A percentile compares a stretch with the other conserved stretches of the same genome.
Conservation (phyloP, 2,888 invertebrate genomes). For the Heliconius erato region DNA sequence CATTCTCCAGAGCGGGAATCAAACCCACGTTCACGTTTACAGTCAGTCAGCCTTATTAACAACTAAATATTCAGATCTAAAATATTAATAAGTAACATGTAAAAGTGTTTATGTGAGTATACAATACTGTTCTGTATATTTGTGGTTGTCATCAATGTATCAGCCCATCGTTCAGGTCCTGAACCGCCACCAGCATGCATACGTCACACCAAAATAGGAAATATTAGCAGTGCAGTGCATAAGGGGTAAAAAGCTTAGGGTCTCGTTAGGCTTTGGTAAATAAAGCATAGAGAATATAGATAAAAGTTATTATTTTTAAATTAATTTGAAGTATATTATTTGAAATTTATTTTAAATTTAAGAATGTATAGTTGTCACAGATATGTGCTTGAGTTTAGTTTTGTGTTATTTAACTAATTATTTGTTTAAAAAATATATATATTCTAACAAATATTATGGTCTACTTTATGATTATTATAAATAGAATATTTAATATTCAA, state of each 20-base stretch:
- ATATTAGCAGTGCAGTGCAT: conserved; percentile 73
- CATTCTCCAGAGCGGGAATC: neutral
- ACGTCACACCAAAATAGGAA: conserved; percentile 75
- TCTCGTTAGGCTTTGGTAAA: conserved; percentile 16
- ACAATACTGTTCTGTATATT: conserved; percentile 46
- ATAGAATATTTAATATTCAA: conserved; percentile 14
- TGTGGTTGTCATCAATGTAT: conserved; percentile 71
- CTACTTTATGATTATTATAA: conserved; percentile 7
- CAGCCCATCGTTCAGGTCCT: conserved; percentile 84
- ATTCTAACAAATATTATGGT: conserved; percentile 23
- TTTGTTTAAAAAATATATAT: neutral
- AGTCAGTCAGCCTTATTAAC: neutral
- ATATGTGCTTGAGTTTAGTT: conserved; percentile 24
- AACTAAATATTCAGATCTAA: conserved; percentile 19
- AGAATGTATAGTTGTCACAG: conserved; percentile 13
- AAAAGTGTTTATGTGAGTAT: conserved; percentile 48
- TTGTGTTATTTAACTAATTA: conserved; percentile 10
- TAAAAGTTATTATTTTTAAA: conserved; percentile 7
- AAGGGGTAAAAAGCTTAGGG: conserved; percentile 47
- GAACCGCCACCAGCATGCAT: conserved; percentile 80
- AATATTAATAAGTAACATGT: conserved; percentile 22
- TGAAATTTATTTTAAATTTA: neutral
- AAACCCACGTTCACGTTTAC: neutral
- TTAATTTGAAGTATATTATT: conserved; percentile 6
- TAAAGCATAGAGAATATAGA: conserved; percentile 29